These are phyloP conservation scores for Trichogramma pretiosum DNA, from an alignment of 1,140 invertebrate genomes.

Conservation along the genomic window DNA sequence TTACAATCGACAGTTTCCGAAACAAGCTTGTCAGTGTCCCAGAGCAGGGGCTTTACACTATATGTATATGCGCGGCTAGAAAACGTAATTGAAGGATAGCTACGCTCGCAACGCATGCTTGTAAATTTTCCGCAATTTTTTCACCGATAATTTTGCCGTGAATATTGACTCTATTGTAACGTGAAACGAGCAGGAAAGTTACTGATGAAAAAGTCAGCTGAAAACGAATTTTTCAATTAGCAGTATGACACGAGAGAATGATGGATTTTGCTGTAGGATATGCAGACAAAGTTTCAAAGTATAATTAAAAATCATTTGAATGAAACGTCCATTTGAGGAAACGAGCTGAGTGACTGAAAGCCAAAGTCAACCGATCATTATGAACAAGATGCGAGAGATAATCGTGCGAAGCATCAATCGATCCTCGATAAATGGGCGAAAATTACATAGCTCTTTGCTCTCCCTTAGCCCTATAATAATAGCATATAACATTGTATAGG, in stretches of 20 bases:
- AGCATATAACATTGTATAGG: too few relatives aligned
- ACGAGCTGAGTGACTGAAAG: not conserved
- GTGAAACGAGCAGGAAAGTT: not conserved
- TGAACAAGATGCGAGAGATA: not conserved
- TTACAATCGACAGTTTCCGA: too few relatives aligned
- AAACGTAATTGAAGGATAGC: too few relatives aligned
- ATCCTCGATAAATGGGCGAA: not conserved
- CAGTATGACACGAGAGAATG: not conserved
- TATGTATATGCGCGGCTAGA: too few relatives aligned
- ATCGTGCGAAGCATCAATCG: not conserved
- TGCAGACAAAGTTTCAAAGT: too few relatives aligned
- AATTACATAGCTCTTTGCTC: too few relatives aligned
- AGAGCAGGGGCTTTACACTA: too few relatives aligned
- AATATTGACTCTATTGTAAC: not conserved
- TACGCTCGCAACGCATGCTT: too few relatives aligned
- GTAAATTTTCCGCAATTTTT: not conserved
- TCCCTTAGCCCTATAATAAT: too few relatives aligned
- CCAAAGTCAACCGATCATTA: not conserved
- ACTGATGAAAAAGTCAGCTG: not conserved
- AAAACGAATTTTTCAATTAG: not conserved
- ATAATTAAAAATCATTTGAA: too few relatives aligned
- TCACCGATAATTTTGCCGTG: not conserved
- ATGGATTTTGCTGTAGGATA: too few relatives aligned
- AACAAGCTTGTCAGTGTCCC: too few relatives aligned
- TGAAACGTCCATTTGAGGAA: not conserved